A percentile compares a stretch with the other conserved stretches of the same genome.
These are phyloP conservation scores for Empis stercorea DNA, from an alignment of 2,888 invertebrate genomes.

Conservation along the genomic window DNA sequence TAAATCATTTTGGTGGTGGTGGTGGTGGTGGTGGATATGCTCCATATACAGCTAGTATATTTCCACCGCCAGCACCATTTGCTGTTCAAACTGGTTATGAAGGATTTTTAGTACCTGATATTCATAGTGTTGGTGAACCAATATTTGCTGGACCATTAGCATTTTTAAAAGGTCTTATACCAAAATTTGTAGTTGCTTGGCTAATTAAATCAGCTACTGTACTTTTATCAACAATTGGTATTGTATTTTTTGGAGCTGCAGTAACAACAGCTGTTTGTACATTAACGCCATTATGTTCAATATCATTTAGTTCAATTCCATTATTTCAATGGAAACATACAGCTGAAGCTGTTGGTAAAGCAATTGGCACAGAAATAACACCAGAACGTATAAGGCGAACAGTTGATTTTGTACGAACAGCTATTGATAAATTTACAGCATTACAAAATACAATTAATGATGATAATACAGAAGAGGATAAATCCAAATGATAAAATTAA, in stretches of 20 bases:
- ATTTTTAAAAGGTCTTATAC: conserved; percentile 21
- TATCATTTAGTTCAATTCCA: conserved; percentile 31
- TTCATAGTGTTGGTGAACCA: conserved; percentile 13
- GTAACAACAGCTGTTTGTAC: conserved; percentile 43
- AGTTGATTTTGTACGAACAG: conserved; percentile 40
- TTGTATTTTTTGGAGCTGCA: conserved; percentile 40
- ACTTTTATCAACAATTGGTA: conserved; percentile 33
- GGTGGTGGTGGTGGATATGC: conserved; percentile 18
- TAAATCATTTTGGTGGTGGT: conserved; percentile 27
- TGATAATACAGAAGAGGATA: no score
- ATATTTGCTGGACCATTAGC: conserved; percentile 12
- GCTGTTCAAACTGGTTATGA: conserved; percentile 36
- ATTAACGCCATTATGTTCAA: conserved; percentile 43
- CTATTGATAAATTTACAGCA: conserved; percentile 41
- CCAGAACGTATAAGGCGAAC: conserved; percentile 42
- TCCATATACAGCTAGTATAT: conserved; percentile 13
- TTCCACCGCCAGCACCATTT: conserved; percentile 24
- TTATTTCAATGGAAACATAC: conserved; percentile 24
- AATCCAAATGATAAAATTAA: no score
- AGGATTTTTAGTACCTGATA: conserved; percentile 33
- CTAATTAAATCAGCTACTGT: conserved; percentile 37
- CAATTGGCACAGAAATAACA: conserved; percentile 36
- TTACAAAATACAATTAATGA: conserved; percentile 21
- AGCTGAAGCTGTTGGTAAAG: conserved; percentile 25
- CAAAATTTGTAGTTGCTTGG: conserved; percentile 25